Evolutionary conservation across 2,113 vertebrate species (phyloP), one percentile per base, ranked within the genome.

Genomic region (Aspiorhynchus laticeps): DNA sequence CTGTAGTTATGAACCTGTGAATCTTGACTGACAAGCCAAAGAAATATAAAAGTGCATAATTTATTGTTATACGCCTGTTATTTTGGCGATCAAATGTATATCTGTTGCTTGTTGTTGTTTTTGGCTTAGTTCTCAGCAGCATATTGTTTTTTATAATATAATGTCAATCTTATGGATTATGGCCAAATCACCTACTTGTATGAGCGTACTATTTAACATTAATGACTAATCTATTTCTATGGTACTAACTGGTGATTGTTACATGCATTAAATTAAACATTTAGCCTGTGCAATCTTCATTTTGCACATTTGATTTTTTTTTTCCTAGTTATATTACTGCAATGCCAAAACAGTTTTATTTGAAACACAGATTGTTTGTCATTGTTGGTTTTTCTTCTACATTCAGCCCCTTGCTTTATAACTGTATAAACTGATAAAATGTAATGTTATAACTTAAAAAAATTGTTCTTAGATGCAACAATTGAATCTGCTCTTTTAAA

Each of bases 31-130:
- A 61, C 77, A 38, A 14, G 53, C 56, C 10, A 61, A 9, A 33
- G 19, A 51, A 24, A 71, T 79, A 24, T 56, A 79, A 24, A 79
- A 31, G 63, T 71, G 24, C 12, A 33, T 71, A 12, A 51, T 69
- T 71, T 83, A 69, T 69, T 51, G 38, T 81, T 43, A 65, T 81
- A 65, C 46, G 81, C 81, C 81, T 71, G 81, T 83, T 83, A 51
- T 51, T 83, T 71, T 83, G 81, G 81, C 65, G 65, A 71, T 71
- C 7, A 4, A 59, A 80, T 63, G 21, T 80, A 43, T 83, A 41
- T 31, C n/a, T 14, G 36, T 38, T 61, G 71, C 17, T 21, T 31
- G 19, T 67, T 36, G 67, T 46, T 19, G 43, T 71, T 53, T 51
- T 71, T 31, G 81, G 17, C 63, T 21, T 82, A 0, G 65, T 83